Evolutionary conservation across 2,797 vertebrate species (phyloP).

Genomic region (Acanthurus tractus): DNA sequence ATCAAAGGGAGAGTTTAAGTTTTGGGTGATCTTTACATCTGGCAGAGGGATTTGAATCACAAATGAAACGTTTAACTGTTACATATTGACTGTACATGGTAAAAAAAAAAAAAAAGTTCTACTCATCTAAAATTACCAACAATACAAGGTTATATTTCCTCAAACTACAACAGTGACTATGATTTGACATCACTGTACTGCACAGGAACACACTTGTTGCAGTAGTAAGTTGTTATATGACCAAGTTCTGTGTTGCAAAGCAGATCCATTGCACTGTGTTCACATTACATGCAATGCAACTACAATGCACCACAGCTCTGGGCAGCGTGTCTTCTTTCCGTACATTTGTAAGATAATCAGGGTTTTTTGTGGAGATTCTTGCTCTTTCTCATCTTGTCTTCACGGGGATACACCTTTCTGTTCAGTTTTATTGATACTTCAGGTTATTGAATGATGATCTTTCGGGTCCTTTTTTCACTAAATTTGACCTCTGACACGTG

Average conservation of each 20-base stretch:
- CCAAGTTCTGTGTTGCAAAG: constrained; percentile 88
- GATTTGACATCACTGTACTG: not conserved
- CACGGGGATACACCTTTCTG: rapidly evolving
- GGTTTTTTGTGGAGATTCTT: not conserved
- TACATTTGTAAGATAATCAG: not conserved
- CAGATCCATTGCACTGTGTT: constrained; percentile 89
- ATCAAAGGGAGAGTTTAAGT: not conserved
- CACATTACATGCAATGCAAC: constrained; percentile 94
- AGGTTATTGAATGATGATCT: not conserved
- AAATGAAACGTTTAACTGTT: not conserved
- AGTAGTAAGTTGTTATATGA: constrained; percentile 30
- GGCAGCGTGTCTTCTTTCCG: not conserved
- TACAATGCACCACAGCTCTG: constrained; percentile 95
- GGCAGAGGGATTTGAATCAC: not conserved
- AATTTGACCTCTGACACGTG: constrained; percentile 17
- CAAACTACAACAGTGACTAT: not conserved
- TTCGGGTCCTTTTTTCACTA: not conserved
- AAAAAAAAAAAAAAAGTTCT: not conserved
- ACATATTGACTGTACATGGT: not conserved
- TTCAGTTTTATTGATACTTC: not conserved
- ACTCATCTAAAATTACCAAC: not conserved
- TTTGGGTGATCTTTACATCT: not conserved
- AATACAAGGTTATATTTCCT: not conserved
- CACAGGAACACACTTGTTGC: not conserved
- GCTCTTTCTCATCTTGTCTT: no score